These are phyloP conservation scores for Saccostrea cuccullata DNA, from an alignment of 1,140 invertebrate species.

Conservation along the genomic window DNA sequence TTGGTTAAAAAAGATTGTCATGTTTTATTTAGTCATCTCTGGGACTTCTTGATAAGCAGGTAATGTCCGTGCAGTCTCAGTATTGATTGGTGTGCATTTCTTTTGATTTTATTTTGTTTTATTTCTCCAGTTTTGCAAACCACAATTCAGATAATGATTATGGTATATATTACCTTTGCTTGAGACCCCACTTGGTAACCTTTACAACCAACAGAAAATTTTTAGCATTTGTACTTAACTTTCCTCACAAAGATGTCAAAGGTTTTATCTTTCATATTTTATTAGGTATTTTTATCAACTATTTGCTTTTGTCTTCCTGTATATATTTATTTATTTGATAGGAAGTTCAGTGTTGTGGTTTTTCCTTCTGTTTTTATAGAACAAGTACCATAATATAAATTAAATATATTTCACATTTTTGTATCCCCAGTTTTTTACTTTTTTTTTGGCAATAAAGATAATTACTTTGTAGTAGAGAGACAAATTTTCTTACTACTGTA, in stretches of 20 bases:
- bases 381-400: background rate
- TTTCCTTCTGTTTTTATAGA: background rate
- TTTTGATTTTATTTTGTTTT: background rate
- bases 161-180: background rate
- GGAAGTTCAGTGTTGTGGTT: constrained; percentile 7
- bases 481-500: no score
- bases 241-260: background rate
- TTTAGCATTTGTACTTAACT: background rate
- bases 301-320: background rate
- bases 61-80: background rate
- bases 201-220: background rate
- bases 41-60: constrained; percentile 50
- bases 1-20: constrained; percentile 13
- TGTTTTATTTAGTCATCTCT: constrained; percentile 39
- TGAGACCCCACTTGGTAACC: background rate
- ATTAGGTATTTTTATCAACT: background rate
- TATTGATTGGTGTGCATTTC: constrained; percentile 20
- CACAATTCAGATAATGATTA: background rate
- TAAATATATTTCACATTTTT: background rate
- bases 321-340: background rate
- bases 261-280: background rate
- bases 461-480: no score
- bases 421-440: background rate
- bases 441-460: no score
- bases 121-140: background rate